Base-by-base conservation (phyloP, 2,113 vertebrate genomes). In the Sula dactylatra region DNA sequence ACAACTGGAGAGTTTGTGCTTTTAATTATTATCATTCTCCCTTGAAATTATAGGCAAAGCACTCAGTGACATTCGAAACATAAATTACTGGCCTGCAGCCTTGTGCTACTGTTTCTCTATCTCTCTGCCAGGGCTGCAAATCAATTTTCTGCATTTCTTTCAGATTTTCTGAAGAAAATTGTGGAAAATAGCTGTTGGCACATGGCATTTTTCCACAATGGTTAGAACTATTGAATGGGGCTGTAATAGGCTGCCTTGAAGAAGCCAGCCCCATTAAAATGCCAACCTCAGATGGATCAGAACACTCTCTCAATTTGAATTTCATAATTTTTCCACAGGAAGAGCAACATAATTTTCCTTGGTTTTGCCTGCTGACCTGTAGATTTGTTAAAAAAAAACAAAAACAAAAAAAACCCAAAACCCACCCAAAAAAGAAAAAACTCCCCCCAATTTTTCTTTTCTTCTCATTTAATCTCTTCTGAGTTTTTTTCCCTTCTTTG, bases 141-240 rank as follows among this genome's bases (percentile, higher is more conserved):
- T 98, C 98, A 98, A 98, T 98, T 98, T 98, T 98, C 97, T 98
- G 96, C 97, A 96, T 98, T 98, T 98, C 96, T 98, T 97, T 98
- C 93, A 96, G 97, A 97, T 98, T 98, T 98, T 98, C 90, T 97
- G 96, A 97, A 93, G 96, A 98, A 98, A 98, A 98, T 98, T 96
- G 98, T 98, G 98, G 98, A 98, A 98, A 98, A 98, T 98, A 96
- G 97, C 97, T 98, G 97, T 98, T 98, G 98, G 98, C 97, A 96
- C 95, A 97, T 98, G 98, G 97, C 97, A 98, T 97, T 98, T 98
- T 98, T 98, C 98, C 98, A 98, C 97, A 98, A 98, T 97, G 97
- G 98, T 98, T 98, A 97, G 97, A 97, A 94, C 96, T 98, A 97
- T 97, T 98, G 98, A 98, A 97, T 97, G 98, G 96, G 96, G 91